Conservation (phyloP, 2,888 invertebrate genomes). For the Cataglyphis rosenhaueri region DNA sequence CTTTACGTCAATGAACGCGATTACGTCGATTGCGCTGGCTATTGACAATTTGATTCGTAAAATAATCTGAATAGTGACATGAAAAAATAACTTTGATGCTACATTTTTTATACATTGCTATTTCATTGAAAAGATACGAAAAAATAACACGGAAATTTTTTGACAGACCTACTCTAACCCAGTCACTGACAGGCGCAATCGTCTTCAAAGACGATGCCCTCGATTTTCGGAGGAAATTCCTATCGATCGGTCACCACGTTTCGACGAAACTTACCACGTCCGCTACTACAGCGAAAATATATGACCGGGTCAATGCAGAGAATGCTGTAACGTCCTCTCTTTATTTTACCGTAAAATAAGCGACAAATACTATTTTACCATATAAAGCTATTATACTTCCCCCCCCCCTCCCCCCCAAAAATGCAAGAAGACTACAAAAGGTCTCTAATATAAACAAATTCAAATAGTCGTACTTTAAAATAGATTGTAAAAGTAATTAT, state of each 20-base stretch:
- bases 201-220: constrained; percentile 24
- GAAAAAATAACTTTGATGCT: neutral
- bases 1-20: neutral
- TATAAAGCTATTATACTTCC: neutral
- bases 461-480: neutral
- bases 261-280: constrained; percentile 21
- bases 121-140: too few relatives aligned
- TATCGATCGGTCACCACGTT: constrained; percentile 34
- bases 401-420: neutral
- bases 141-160: neutral
- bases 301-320: constrained; percentile 39
- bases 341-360: neutral
- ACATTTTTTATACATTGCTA: neutral
- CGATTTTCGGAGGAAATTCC: constrained; percentile 28
- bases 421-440: neutral
- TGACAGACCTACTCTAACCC: neutral
- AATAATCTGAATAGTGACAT: neutral
- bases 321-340: neutral
- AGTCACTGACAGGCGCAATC: constrained; percentile 18
- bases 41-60: neutral
- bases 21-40: neutral
- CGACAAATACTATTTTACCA: neutral
- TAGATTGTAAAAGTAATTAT: neutral
- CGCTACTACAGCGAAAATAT: constrained; percentile 20
- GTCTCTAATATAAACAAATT: neutral